These are phyloP conservation scores for Pentamera pediparva DNA, from an alignment of 53 echinoderm and acorn worm species.

Conservation along the genomic window DNA sequence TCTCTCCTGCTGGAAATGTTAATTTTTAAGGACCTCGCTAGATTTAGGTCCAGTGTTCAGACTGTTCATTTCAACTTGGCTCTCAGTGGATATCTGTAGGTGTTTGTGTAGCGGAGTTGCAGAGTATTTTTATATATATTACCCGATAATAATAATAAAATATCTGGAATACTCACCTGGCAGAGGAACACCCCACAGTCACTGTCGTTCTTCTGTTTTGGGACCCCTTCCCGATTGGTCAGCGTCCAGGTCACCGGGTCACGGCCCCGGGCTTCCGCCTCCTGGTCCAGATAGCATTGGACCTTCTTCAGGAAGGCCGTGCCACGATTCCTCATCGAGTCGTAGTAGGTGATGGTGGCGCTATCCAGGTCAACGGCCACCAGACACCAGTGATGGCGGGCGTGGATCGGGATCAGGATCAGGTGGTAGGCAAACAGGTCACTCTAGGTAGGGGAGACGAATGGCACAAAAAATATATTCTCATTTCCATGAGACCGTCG, in stretches of 20 bases:
- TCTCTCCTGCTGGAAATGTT: no score
- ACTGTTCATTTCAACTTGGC: no score
- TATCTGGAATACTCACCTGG: slow-evolving; percentile 71
- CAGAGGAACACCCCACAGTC: slow-evolving; percentile 81
- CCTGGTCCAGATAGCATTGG: slow-evolving; percentile 30
- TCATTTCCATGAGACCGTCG: background rate
- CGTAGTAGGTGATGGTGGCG: slow-evolving; percentile 47
- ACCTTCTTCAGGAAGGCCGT: slow-evolving; percentile 20
- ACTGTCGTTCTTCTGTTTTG: slow-evolving; percentile 53
- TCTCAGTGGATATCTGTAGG: no score
- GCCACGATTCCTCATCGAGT: slow-evolving; percentile 38
- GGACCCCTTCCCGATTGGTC: slow-evolving; percentile 31
- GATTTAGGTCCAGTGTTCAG: no score
- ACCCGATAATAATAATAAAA: no score
- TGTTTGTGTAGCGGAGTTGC: background rate
- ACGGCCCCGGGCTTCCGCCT: slow-evolving; percentile 37
- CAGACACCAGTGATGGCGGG: slow-evolving; percentile 58
- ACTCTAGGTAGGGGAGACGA: slow-evolving; percentile 26
- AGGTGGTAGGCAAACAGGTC: slow-evolving; percentile 54
- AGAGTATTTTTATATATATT: background rate
- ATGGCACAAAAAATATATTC: background rate
- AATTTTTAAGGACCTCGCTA: no score
- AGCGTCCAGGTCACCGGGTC: slow-evolving; percentile 22
- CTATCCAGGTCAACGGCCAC: slow-evolving; percentile 38
- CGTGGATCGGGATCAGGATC: slow-evolving; percentile 58